Conservation (phyloP, 92 coral and sea anemone species). For the Palythoa caribaeorum region DNA sequence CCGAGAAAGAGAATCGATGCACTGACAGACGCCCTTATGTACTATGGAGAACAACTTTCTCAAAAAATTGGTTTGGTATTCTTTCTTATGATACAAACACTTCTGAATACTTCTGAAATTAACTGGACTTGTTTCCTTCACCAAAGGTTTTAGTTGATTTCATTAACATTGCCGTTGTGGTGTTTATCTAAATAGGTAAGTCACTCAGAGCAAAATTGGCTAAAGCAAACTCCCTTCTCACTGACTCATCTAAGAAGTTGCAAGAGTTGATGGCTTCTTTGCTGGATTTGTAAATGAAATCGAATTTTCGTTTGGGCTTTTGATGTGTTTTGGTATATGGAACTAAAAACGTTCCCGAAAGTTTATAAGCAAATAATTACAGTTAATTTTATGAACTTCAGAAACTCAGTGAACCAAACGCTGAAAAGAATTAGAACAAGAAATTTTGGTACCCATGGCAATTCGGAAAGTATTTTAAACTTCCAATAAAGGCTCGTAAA, state of each 20-base stretch:
- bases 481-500: too few species aligned
- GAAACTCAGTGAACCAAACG: too few species aligned
- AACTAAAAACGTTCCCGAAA: not conserved
- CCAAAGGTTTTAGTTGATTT: too few species aligned
- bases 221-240: conserved; percentile 26
- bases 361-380: too few species aligned
- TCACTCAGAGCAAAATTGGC: conserved; percentile 1
- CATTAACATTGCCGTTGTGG: too few species aligned
- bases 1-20: conserved; percentile 62
- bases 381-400: too few species aligned
- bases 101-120: not conserved
- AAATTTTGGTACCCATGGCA: too few species aligned
- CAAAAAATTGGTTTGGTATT: conserved; percentile 36
- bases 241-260: conserved; percentile 15
- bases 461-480: too few species aligned
- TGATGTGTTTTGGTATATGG: conserved; percentile 1
- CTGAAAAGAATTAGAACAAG: too few species aligned
- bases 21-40: conserved; percentile 72
- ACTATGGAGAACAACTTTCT: conserved; percentile 57
- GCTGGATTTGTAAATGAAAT: not conserved
- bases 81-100: not conserved
- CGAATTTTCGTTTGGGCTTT: not conserved
- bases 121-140: not conserved
- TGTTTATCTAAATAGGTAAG: conserved; percentile 8
- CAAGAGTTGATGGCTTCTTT: conserved; percentile 23